Percentiles rank a stretch among this genome's conserved stretches.
Evolutionary conservation across 2,888 invertebrate genomes (phyloP).

Genomic region (Marronus borbonicus): DNA sequence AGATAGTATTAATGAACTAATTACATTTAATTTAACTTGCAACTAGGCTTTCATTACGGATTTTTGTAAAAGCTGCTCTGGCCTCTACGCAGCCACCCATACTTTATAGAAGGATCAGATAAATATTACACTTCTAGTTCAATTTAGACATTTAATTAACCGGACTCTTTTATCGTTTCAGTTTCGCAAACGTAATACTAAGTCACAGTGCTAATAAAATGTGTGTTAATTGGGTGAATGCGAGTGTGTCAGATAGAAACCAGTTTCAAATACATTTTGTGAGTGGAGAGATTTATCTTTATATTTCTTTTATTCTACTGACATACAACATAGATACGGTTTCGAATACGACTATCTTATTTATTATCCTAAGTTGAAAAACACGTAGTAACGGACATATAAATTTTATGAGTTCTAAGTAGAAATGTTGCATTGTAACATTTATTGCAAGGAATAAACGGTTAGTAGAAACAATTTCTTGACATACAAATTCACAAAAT

Average conservation of each 20-base stretch:
- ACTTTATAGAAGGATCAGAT: constrained; percentile 15
- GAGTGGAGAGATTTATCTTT: constrained; percentile 34
- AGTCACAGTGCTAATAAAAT: constrained; percentile 35
- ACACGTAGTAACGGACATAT: constrained; percentile 3
- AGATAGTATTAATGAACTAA: constrained; percentile 38
- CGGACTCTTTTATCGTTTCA: constrained; percentile 32
- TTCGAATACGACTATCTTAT: constrained; percentile 26
- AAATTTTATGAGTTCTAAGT: constrained; percentile 27
- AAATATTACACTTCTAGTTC: constrained; percentile 31
- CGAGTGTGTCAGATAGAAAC: constrained; percentile 36
- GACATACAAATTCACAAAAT: constrained; percentile 1
- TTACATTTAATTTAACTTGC: constrained; percentile 29
- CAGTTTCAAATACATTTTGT: constrained; percentile 43
- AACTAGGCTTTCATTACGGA: constrained; percentile 7
- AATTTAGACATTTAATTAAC: constrained; percentile 40
- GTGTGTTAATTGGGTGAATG: constrained; percentile 46
- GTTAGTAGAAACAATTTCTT: background rate
- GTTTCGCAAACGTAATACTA: constrained; percentile 24
- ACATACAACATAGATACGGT: constrained; percentile 32
- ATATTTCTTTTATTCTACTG: constrained; percentile 19
- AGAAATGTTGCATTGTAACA: background rate
- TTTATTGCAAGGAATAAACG: constrained; percentile 7
- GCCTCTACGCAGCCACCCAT: constrained; percentile 9
- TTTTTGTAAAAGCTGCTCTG: constrained; percentile 14
- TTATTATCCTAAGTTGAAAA: constrained; percentile 15